Conservation (phyloP, 2,797 vertebrate species). For the Hippocampus kuda region DNA sequence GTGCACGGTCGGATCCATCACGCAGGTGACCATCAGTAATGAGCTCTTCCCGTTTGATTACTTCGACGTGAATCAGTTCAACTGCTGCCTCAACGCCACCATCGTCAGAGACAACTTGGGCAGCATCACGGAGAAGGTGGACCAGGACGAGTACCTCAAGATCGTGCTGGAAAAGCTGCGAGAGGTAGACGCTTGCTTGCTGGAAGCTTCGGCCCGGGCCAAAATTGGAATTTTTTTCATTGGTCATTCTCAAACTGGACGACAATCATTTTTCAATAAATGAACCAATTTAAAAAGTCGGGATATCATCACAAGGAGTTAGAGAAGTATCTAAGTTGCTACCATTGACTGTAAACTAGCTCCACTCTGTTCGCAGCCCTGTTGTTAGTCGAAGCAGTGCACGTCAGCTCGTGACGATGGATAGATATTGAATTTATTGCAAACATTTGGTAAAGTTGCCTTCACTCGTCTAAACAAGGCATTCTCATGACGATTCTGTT, state of each 20-base stretch:
- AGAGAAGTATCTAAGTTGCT: too few species aligned
- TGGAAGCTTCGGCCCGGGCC: neutral
- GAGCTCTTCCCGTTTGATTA: conserved; percentile 61
- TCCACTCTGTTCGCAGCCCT: too few species aligned
- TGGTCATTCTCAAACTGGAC: neutral
- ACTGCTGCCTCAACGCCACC: conserved; percentile 49
- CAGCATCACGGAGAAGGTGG: conserved; percentile 41
- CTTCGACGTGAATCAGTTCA: conserved; percentile 49
- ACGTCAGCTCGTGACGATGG: too few species aligned
- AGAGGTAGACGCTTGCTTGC: conserved; percentile 45
- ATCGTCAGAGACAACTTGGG: conserved; percentile 53
- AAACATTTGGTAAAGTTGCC: too few species aligned
- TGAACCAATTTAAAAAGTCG: too few species aligned
- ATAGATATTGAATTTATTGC: too few species aligned
- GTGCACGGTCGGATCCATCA: conserved; percentile 54
- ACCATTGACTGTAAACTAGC: too few species aligned
- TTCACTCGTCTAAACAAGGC: too few species aligned
- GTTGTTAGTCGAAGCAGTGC: too few species aligned
- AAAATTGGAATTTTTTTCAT: neutral
- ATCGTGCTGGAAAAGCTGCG: conserved; percentile 58
- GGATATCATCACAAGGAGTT: too few species aligned
- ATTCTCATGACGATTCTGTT: too few species aligned
- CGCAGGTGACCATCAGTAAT: conserved; percentile 42
- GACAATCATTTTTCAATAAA: neutral
- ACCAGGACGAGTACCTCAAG: conserved; percentile 32